Conservation (phyloP, 2,113 vertebrate genomes). For the Vidua chalybeata region DNA sequence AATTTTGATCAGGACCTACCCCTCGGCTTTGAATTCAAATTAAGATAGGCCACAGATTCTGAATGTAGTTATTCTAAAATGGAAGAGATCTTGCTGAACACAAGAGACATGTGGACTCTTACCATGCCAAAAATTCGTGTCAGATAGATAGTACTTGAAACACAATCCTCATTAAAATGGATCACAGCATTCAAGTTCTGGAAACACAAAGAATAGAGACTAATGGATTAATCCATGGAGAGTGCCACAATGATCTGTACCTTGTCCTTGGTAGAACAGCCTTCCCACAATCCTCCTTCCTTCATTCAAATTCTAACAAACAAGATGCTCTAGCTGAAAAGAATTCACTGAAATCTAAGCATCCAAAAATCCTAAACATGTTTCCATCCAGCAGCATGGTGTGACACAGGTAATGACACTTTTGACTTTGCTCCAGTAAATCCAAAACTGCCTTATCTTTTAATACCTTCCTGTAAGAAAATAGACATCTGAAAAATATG, state of each 20-base stretch:
- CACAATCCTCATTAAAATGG: neutral
- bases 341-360: neutral
- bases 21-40: constrained; percentile 36
- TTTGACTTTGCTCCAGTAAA: neutral
- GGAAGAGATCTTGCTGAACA: neutral
- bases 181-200: neutral
- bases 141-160: neutral
- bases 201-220: constrained; percentile 1
- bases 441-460: neutral
- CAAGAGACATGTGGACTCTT: neutral
- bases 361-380: neutral
- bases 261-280: neutral
- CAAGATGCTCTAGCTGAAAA: neutral
- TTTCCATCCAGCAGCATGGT: neutral
- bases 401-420: neutral
- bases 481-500: neutral
- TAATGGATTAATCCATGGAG: constrained; percentile 29
- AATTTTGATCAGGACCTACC: constrained; percentile 13
- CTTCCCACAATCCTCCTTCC: neutral
- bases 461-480: neutral
- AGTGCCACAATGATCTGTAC: neutral
- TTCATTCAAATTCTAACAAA: neutral
- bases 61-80: neutral
- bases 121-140: neutral
- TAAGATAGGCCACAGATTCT: neutral